Evolutionary conservation across 2,797 vertebrate species (phyloP).

Genomic region (Danio albolineatus): DNA sequence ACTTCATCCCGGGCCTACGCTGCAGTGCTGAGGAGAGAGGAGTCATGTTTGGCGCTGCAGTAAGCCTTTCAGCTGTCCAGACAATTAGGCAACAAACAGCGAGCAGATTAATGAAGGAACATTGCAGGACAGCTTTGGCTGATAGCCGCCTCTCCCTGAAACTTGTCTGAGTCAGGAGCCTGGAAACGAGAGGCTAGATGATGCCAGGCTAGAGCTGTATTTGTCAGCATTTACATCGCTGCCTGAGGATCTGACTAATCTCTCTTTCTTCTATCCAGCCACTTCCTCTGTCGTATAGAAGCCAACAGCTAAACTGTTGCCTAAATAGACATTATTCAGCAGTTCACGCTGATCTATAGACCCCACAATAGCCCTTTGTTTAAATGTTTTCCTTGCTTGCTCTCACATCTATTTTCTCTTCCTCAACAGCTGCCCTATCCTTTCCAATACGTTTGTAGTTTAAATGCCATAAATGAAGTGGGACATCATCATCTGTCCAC

Average conservation of each 20-base stretch:
- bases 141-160: slow-evolving; percentile 25
- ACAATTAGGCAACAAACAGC: slow-evolving; percentile 56
- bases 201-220: slow-evolving; percentile 34
- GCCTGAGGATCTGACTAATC: slow-evolving; percentile 26
- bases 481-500: background rate
- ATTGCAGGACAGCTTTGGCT: slow-evolving; percentile 14
- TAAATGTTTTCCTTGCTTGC: background rate
- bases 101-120: slow-evolving; percentile 50
- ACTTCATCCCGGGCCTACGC: background rate
- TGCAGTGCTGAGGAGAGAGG: background rate
- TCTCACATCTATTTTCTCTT: slow-evolving; percentile 4
- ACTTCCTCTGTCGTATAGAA: slow-evolving; percentile 17
- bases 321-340: slow-evolving; percentile 27
- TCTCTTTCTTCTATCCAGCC: slow-evolving; percentile 9
- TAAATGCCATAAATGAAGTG: background rate
- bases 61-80: slow-evolving; percentile 40
- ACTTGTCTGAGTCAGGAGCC: slow-evolving; percentile 41
- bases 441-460: background rate
- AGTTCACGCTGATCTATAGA: slow-evolving; percentile 20
- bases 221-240: slow-evolving; percentile 39
- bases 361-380: slow-evolving; percentile 10
- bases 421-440: background rate
- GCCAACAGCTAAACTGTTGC: slow-evolving; percentile 16
- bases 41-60: slow-evolving; percentile 20
- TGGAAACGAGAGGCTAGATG: slow-evolving; percentile 14